These are phyloP conservation scores for Norana najaformis DNA, from an alignment of 2,888 invertebrate species.

Conservation along the genomic window DNA sequence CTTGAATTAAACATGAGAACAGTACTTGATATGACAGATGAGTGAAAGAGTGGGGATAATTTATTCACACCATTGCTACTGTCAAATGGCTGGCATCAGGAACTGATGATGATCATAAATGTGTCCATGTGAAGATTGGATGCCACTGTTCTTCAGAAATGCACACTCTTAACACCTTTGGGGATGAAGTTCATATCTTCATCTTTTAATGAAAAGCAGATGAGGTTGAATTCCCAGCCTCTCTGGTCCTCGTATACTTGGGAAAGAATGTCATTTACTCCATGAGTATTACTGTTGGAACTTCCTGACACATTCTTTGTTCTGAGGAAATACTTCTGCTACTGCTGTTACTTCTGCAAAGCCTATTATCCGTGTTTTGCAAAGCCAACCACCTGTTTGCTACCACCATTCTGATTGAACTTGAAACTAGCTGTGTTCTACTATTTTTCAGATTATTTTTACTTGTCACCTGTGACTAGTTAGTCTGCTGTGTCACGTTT, in stretches of 20 bases:
- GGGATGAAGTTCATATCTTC: background rate
- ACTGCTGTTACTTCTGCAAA: background rate
- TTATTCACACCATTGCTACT: no score
- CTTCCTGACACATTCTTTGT: constrained; percentile 9
- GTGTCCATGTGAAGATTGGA: no score
- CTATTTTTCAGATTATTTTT: background rate
- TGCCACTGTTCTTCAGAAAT: background rate
- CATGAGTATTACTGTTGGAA: background rate
- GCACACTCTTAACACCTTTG: background rate
- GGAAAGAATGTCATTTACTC: background rate
- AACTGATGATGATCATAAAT: no score
- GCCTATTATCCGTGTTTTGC: background rate
- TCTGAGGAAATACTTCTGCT: background rate
- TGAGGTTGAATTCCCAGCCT: constrained; percentile 4
- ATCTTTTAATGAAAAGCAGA: background rate
- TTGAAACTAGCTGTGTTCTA: background rate
- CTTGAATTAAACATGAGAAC: no score
- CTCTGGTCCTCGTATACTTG: background rate
- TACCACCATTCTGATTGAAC: background rate
- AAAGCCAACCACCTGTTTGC: background rate
- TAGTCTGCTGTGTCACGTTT: background rate
- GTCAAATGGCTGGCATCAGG: no score
- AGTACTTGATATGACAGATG: no score
- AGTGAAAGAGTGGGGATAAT: no score
- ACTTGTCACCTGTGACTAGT: background rate